Evolutionary conservation across 2,888 invertebrate species (phyloP).

Genomic region (Heteropelma amictum): DNA sequence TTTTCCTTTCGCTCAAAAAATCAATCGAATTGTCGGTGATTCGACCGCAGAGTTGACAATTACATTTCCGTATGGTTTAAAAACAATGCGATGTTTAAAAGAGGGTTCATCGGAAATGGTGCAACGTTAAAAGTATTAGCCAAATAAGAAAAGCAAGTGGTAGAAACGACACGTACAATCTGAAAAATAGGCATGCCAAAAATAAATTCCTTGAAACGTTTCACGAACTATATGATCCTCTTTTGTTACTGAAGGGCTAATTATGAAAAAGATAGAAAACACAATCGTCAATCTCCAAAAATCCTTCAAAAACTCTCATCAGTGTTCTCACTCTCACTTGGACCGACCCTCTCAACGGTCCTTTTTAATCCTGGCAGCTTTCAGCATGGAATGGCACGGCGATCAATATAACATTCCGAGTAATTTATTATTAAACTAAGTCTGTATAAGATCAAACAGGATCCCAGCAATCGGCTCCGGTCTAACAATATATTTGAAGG

Average conservation of each 20-base stretch:
- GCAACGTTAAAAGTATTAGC: slow-evolving; percentile 29
- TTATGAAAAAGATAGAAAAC: not conserved
- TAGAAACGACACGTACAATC: not conserved
- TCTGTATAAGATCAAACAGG: slow-evolving; percentile 46
- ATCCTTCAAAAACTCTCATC: not conserved
- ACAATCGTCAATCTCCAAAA: slow-evolving; percentile 1
- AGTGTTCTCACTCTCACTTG: not conserved
- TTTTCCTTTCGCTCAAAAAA: not conserved
- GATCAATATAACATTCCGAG: slow-evolving; percentile 45
- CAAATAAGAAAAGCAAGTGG: not conserved
- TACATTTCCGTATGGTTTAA: slow-evolving; percentile 39
- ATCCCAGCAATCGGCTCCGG: slow-evolving; percentile 38
- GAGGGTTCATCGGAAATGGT: slow-evolving; percentile 62
- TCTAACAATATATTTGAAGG: too few species aligned
- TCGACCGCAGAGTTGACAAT: slow-evolving; percentile 1
- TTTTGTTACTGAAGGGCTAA: too few species aligned
- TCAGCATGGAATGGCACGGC: not conserved
- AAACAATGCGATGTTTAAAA: slow-evolving; percentile 59
- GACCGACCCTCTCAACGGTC: not conserved
- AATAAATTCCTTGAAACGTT: too few species aligned
- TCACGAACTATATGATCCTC: too few species aligned
- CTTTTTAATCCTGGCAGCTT: not conserved
- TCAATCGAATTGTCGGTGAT: not conserved
- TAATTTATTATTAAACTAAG: slow-evolving; percentile 58
- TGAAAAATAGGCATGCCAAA: too few species aligned